phyloP scores from a whole-genome alignment of 1,140 invertebrate genomes.

The Palaemon carinicauda region DNA sequence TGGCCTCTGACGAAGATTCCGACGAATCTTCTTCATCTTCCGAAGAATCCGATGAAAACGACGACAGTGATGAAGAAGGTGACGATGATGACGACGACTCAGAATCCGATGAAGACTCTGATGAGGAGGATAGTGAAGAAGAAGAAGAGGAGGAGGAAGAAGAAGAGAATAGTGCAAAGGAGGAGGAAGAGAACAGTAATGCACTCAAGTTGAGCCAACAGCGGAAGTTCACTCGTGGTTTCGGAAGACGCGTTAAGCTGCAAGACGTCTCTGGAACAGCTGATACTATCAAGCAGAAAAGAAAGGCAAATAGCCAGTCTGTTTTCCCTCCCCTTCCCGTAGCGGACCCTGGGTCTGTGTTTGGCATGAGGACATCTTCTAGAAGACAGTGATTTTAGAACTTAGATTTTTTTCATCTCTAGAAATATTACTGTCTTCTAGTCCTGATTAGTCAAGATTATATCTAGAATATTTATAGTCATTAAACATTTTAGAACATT shows the following conservation, averaged over 20 bases:
- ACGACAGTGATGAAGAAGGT: slow-evolving; percentile 5
- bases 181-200: not conserved
- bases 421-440: too few species aligned
- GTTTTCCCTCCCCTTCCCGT: not conserved
- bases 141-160: not conserved
- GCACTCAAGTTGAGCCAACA: not conserved
- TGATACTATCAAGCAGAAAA: not conserved
- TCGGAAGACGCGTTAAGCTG: not conserved
- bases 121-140: slow-evolving; percentile 12
- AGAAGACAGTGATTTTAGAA: too few species aligned
- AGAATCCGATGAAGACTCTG: slow-evolving; percentile 15
- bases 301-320: not conserved
- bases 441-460: too few species aligned
- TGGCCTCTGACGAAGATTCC: not conserved
- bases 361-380: too few species aligned
- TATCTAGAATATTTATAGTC: too few species aligned
- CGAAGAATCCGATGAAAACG: not conserved
- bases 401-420: too few species aligned
- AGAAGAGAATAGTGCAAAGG: not conserved
- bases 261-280: not conserved
- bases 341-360: too few species aligned
- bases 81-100: not conserved
- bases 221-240: not conserved
- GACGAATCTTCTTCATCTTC: not conserved
- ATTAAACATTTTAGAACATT: too few species aligned